Conservation (phyloP, 2,113 vertebrate genomes). For the Trachemys scripta region DNA sequence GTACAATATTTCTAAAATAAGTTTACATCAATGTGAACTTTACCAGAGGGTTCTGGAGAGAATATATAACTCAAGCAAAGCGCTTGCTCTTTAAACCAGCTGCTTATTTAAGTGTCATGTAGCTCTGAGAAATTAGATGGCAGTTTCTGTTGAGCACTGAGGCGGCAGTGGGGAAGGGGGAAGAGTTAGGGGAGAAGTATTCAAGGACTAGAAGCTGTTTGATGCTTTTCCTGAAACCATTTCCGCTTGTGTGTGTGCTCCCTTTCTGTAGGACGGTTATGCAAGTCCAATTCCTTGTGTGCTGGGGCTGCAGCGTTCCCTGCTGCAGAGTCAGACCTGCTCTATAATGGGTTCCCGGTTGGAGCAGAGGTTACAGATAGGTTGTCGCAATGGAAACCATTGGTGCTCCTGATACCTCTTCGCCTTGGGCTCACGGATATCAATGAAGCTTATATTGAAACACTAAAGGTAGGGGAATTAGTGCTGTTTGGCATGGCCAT, state of each 20-base stretch:
- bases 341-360: slow-evolving; percentile 85
- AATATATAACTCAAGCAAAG: background rate
- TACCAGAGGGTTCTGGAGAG: background rate
- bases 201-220: accelerated
- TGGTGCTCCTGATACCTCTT: slow-evolving; percentile 96
- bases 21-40: background rate
- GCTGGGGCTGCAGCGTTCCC: slow-evolving; percentile 77
- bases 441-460: slow-evolving; percentile 97
- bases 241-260: slow-evolving; percentile 27
- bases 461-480: slow-evolving; percentile 88
- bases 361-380: slow-evolving; percentile 78
- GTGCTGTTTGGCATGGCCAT: background rate
- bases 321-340: slow-evolving; percentile 68
- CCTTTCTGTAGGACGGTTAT: slow-evolving; percentile 85
- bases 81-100: background rate
- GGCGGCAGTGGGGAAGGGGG: background rate
- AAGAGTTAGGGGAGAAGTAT: too few species aligned
- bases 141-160: background rate
- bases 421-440: slow-evolving; percentile 96
- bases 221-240: slow-evolving; percentile 7
- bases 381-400: slow-evolving; percentile 87
- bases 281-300: slow-evolving; percentile 81
- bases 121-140: background rate
- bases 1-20: background rate
- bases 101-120: background rate